Conservation (phyloP, 2,888 invertebrate species). For the Eupeodes latifasciatus region DNA sequence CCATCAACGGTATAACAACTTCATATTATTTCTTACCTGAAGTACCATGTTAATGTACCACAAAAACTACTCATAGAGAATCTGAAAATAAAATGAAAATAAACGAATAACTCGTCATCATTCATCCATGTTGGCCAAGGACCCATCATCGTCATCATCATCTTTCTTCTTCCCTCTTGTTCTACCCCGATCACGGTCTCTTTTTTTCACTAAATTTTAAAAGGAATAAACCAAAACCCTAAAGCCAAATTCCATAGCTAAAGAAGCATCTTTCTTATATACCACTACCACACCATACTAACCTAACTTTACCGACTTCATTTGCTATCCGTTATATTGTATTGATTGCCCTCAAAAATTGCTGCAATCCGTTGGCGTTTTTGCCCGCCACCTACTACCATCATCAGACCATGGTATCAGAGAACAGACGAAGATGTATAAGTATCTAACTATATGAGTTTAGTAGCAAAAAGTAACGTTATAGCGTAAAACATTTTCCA, state of each 20-base stretch:
- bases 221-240: constrained; percentile 15
- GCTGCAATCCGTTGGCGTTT: constrained; percentile 59
- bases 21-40: constrained; percentile 48
- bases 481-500: constrained; percentile 39
- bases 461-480: background rate
- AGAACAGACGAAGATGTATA: background rate
- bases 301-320: constrained; percentile 71
- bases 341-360: constrained; percentile 74
- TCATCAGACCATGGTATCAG: background rate
- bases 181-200: background rate
- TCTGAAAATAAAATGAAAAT: background rate
- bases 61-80: constrained; percentile 26
- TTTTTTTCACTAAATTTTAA: background rate
- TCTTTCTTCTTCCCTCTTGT: no score
- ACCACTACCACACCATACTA: constrained; percentile 23
- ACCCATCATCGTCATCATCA: background rate
- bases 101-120: constrained; percentile 56
- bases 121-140: constrained; percentile 28
- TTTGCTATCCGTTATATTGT: constrained; percentile 71
- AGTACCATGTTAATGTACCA: constrained; percentile 39
- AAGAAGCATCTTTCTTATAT: constrained; percentile 18
- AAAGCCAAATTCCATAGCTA: constrained; percentile 33
- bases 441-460: no score
- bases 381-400: background rate
- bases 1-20: constrained; percentile 26